These are phyloP conservation scores for Ormyrus nitidulus DNA, from an alignment of 2,888 invertebrate genomes.

Conservation along the genomic window DNA sequence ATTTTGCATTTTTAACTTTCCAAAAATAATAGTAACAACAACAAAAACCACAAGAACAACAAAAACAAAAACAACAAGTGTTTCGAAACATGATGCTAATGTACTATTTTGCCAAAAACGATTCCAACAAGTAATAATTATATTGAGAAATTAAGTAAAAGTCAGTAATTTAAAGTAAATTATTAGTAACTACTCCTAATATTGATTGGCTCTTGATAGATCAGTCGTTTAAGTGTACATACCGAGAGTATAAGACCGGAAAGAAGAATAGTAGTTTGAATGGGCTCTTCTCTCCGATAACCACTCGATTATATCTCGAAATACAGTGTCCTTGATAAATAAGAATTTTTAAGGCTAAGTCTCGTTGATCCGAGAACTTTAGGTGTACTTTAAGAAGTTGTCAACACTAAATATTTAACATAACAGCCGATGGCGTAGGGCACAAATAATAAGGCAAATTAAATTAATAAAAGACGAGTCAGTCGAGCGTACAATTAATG, in stretches of 20 bases:
- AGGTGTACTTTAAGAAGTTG: slow-evolving; percentile 29
- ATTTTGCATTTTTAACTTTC: neutral
- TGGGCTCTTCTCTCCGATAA: slow-evolving; percentile 46
- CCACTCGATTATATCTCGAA: slow-evolving; percentile 38
- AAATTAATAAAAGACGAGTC: slow-evolving; percentile 40
- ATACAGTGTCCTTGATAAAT: slow-evolving; percentile 48
- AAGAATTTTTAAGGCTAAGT: slow-evolving; percentile 47
- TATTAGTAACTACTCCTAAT: neutral
- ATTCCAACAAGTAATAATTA: slow-evolving; percentile 21
- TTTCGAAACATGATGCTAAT: neutral
- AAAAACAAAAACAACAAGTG: neutral
- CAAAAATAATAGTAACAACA: neutral
- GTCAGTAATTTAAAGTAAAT: slow-evolving; percentile 13
- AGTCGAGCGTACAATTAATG: slow-evolving; percentile 53
- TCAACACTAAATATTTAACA: slow-evolving; percentile 40
- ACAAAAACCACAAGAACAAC: neutral
- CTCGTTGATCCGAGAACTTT: slow-evolving; percentile 56
- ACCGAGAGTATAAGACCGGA: slow-evolving; percentile 11
- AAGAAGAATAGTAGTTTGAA: slow-evolving; percentile 29
- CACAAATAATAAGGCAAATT: slow-evolving; percentile 56
- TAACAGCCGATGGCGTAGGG: slow-evolving; percentile 41
- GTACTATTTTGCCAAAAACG: slow-evolving; percentile 8
- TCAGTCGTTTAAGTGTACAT: slow-evolving; percentile 38
- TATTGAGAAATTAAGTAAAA: slow-evolving; percentile 36
- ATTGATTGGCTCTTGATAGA: slow-evolving; percentile 23